These are phyloP conservation scores for Amiota mariae DNA, from an alignment of 2,888 invertebrate species.

Conservation along the genomic window DNA sequence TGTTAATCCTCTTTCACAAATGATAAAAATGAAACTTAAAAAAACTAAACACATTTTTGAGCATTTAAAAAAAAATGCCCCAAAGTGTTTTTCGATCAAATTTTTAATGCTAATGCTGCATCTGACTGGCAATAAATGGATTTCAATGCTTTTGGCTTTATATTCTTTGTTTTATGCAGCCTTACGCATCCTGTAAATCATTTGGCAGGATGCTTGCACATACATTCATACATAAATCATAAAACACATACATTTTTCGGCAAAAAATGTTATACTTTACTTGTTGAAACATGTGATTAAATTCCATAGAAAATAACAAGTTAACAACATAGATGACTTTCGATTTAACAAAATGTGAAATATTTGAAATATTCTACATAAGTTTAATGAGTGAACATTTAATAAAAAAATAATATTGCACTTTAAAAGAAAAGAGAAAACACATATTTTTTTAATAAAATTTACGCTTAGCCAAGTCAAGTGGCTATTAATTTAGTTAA, in stretches of 20 bases:
- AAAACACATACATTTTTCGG: not conserved
- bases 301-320: slow-evolving; percentile 3
- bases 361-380: too few species aligned
- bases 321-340: not conserved
- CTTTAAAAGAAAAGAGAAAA: not conserved
- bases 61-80: not conserved
- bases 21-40: not conserved
- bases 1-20: slow-evolving; percentile 14
- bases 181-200: not conserved
- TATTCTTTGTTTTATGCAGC: not conserved
- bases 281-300: slow-evolving; percentile 4
- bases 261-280: not conserved
- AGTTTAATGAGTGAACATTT: not conserved
- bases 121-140: not conserved
- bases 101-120: not conserved
- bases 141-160: slow-evolving; percentile 4
- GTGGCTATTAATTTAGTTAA: slow-evolving; percentile 10
- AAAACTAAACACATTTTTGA: not conserved
- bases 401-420: not conserved
- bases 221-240: not conserved
- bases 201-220: slow-evolving; percentile 12
- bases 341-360: not conserved
- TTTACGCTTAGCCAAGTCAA: not conserved
- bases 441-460: not conserved
- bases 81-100: slow-evolving; percentile 1